phyloP scores from a whole-genome alignment of 1,140 invertebrate genomes.

The Ceratosolen solmsi region DNA sequence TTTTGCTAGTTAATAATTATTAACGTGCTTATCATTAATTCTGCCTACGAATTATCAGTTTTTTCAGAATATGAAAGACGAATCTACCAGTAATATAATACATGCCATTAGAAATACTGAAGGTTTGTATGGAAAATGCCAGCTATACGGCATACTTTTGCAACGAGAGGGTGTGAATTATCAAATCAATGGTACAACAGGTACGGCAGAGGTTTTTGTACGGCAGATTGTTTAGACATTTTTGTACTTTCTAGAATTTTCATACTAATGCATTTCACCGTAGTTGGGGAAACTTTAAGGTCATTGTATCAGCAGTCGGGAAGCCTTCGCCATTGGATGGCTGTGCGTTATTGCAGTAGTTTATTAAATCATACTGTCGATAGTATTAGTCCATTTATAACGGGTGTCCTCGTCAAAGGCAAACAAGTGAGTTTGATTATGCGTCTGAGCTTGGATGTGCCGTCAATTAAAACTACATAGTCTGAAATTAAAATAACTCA shows the following conservation, averaged over 20 bases:
- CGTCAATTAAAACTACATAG: neutral
- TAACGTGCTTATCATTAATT: neutral
- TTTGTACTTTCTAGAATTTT: too few species aligned
- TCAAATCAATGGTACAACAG: constrained; percentile 77
- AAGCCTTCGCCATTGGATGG: constrained; percentile 91
- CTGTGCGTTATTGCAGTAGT: constrained; percentile 94
- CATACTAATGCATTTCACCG: constrained; percentile 59
- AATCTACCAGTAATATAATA: constrained; percentile 83
- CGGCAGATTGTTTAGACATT: too few species aligned
- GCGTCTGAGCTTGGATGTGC: neutral
- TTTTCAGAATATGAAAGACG: constrained; percentile 73
- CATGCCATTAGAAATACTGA: constrained; percentile 80
- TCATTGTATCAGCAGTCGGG: constrained; percentile 90
- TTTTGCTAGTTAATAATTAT: neutral
- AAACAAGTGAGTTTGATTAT: constrained; percentile 84
- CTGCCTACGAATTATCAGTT: constrained; percentile 19
- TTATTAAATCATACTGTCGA: constrained; percentile 95
- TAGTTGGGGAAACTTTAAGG: constrained; percentile 83
- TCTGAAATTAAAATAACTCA: constrained; percentile 3
- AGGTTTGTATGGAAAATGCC: constrained; percentile 85
- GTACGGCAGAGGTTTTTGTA: constrained; percentile 57
- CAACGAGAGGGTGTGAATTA: constrained; percentile 88
- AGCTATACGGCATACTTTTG: constrained; percentile 89
- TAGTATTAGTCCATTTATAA: constrained; percentile 98
- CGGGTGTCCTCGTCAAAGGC: constrained; percentile 95